These are phyloP conservation scores for Parapristionchus giblindavisi DNA, from an alignment of 2,888 invertebrate species.

Conservation along the genomic window DNA sequence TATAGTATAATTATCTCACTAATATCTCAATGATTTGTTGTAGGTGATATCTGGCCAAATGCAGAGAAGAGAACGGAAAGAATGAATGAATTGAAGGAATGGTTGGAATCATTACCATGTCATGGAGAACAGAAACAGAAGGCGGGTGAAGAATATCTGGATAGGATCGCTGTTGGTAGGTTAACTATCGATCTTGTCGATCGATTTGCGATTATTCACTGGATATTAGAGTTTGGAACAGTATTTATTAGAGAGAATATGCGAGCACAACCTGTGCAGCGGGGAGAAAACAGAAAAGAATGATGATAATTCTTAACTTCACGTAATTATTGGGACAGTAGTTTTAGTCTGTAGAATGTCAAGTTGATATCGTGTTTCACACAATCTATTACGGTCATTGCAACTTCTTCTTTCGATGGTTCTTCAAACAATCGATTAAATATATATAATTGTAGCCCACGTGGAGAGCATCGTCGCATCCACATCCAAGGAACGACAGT, in stretches of 20 bases:
- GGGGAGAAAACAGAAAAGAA: no score
- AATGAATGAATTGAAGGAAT: conserved; percentile 73
- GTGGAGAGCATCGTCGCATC: conserved; percentile 9
- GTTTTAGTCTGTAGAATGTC: no score
- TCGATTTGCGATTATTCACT: not conserved
- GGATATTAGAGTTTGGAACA: no score
- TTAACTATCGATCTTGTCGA: no score
- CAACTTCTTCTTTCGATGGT: no score
- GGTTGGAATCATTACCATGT: conserved; percentile 81
- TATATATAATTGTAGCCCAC: conserved; percentile 7
- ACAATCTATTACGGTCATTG: no score
- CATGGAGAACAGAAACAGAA: conserved; percentile 75
- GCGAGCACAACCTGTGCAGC: no score
- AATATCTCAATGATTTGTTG: not conserved
- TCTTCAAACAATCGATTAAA: no score
- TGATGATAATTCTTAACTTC: no score
- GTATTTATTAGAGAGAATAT: no score
- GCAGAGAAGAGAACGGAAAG: conserved; percentile 40
- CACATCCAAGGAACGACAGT: not conserved
- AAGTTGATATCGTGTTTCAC: not conserved
- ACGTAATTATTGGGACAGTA: no score
- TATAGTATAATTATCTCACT: not conserved
- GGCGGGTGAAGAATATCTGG: conserved; percentile 80
- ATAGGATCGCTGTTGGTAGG: conserved; percentile 76
- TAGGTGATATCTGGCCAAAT: conserved; percentile 77